These are phyloP conservation scores for Cyprinodon tularosa DNA, from an alignment of 2,113 vertebrate species.

Conservation along the genomic window DNA sequence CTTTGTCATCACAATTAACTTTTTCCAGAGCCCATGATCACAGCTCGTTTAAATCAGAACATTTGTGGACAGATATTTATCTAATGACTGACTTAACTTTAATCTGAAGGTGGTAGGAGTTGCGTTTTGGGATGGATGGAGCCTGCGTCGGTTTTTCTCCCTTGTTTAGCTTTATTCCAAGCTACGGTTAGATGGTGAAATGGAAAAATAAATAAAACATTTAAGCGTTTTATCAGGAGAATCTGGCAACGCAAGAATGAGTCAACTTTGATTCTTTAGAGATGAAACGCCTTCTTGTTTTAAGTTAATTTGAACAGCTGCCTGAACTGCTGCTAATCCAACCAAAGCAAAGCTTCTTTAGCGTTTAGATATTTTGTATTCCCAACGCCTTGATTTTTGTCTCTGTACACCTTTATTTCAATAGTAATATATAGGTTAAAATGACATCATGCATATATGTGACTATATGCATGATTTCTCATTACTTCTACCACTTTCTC, in stretches of 20 bases:
- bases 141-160: not conserved
- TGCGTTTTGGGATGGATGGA: not conserved
- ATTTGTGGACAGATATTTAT: conserved; percentile 24
- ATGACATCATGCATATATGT: conserved; percentile 4
- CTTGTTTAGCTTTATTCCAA: not conserved
- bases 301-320: not conserved
- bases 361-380: not conserved
- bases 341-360: not conserved
- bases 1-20: conserved; percentile 1
- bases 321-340: not conserved
- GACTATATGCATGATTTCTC: conserved; percentile 5
- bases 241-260: not conserved
- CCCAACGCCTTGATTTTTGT: not conserved
- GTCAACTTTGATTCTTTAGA: not conserved
- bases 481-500: not conserved
- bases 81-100: not conserved
- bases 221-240: too few relatives aligned
- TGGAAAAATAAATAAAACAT: too few relatives aligned
- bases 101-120: not conserved
- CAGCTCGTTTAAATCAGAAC: conserved; percentile 43
- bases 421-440: not conserved
- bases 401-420: not conserved
- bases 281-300: not conserved
- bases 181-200: not conserved
- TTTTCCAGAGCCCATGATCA: conserved; percentile 27